Conservation (phyloP, 2,113 vertebrate genomes). For the Melospiza georgiana region DNA sequence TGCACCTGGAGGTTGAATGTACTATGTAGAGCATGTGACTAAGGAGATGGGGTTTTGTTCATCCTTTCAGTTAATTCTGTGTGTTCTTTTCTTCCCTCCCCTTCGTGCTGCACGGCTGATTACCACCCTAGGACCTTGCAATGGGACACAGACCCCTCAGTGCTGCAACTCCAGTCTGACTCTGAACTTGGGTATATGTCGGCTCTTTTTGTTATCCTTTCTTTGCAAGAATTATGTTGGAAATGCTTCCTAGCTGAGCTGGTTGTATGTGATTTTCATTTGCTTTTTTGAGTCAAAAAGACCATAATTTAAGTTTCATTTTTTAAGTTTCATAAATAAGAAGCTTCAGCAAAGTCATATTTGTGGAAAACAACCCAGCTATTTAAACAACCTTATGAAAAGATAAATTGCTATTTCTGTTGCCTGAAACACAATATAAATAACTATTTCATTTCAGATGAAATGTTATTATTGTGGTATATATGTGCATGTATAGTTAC, state of each 20-base stretch:
- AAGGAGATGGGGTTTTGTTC: constrained; percentile 52
- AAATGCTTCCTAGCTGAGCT: constrained; percentile 27
- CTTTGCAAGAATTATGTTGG: constrained; percentile 66
- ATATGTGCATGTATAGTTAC: constrained; percentile 10
- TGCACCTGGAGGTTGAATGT: constrained; percentile 33
- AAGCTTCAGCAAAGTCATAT: constrained; percentile 36
- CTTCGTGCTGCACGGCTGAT: constrained; percentile 81
- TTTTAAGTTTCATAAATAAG: constrained; percentile 19
- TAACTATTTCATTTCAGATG: constrained; percentile 65
- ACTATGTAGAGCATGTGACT: constrained; percentile 55
- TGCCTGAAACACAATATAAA: constrained; percentile 2
- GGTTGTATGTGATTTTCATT: constrained; percentile 17
- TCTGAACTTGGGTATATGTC: constrained; percentile 94
- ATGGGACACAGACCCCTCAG: constrained; percentile 99
- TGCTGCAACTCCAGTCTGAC: constrained; percentile 97
- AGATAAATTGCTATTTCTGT: constrained; percentile 33
- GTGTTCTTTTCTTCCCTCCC: constrained; percentile 77
- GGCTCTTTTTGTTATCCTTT: constrained; percentile 74
- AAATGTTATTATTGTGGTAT: constrained; percentile 57
- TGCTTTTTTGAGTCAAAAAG: constrained; percentile 36
- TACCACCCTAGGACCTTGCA: constrained; percentile 90
- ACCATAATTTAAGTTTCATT: constrained; percentile 46
- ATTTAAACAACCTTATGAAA: constrained; percentile 28
- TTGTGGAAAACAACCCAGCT: background rate
- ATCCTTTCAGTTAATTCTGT: constrained; percentile 80